Evolutionary conservation across 2,888 invertebrate genomes (phyloP), one percentile per base, ranked within the genome.

Genomic region (Panopea generosa): DNA sequence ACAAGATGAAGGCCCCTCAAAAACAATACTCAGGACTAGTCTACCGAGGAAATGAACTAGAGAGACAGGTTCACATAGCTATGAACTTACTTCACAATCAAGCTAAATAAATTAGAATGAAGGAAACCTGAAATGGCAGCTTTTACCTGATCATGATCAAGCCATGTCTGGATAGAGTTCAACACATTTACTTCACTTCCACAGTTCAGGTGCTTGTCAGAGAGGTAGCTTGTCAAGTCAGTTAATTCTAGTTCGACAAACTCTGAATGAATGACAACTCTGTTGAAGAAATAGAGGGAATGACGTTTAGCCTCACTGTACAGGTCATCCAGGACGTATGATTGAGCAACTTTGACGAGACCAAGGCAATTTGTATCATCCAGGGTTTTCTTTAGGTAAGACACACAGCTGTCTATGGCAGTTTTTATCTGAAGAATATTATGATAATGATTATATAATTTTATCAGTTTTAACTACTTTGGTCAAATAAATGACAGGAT

Each of bases 261-360:
- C 24, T 67, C 78, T 16, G 7, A 16, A 38, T 55, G 29, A 26
- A 26, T 53, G 16, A 22, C 38, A 9, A 74, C 67, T n/a, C 20
- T 33, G 18, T 18, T 55, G 52, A 78, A 78, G 45, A 70, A 70
- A 24, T 70, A 78, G 11, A 78, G 38, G 14, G 74, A 50, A 70
- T 78, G 78, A 16, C 74, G 56, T 56, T 50, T 73, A 6, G 78
- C 45, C 24, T 38, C 22, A 29, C 61, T 74, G 38, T 59, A 67
- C 6, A 78, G 27, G 26, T 38, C 20, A 11, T 62, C 45, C 9
- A 74, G 50, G 26, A 45, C 43, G 14, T 73, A 43, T 4, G 49
- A 50, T 18, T 38, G 38, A 11, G 73, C 65, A 33, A 61, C 49
- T 18, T 20, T 20, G 52, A 69, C 38, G 2, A 66, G 24, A 40